phyloP scores from a whole-genome alignment of 2,888 invertebrate genomes.

The Cryptocheilus praepositus region DNA sequence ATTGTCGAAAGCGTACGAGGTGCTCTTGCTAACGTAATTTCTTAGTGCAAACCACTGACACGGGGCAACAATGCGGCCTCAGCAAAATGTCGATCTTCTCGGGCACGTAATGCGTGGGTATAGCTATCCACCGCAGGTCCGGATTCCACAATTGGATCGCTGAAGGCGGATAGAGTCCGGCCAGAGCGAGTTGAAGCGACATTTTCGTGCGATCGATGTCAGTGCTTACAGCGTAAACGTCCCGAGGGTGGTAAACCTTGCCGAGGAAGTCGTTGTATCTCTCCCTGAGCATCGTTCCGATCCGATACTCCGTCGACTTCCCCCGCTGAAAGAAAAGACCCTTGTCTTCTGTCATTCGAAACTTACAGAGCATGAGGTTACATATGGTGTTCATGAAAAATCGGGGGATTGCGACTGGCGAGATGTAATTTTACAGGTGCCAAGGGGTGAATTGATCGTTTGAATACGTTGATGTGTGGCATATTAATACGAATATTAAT shows the following conservation, averaged over 20 bases:
- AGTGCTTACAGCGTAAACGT: constrained; percentile 51
- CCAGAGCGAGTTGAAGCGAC: constrained; percentile 55
- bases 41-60: constrained; percentile 33
- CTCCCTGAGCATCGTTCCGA: constrained; percentile 51
- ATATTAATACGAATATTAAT: no score
- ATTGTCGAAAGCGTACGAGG: no score
- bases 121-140: constrained; percentile 50
- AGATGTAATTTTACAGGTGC: background rate
- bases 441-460: background rate
- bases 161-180: constrained; percentile 52
- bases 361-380: no score
- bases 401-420: no score
- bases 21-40: no score
- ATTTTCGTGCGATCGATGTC: constrained; percentile 53
- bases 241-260: constrained; percentile 38
- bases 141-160: constrained; percentile 44
- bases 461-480: no score
- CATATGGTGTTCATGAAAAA: no score
- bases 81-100: constrained; percentile 47
- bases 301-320: constrained; percentile 51
- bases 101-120: constrained; percentile 50
- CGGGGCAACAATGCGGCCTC: constrained; percentile 35
- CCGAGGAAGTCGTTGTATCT: constrained; percentile 53
- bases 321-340: constrained; percentile 45
- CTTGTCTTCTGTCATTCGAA: no score